phyloP scores from a whole-genome alignment of 2,888 invertebrate species.

The Syrphus vitripennis region DNA sequence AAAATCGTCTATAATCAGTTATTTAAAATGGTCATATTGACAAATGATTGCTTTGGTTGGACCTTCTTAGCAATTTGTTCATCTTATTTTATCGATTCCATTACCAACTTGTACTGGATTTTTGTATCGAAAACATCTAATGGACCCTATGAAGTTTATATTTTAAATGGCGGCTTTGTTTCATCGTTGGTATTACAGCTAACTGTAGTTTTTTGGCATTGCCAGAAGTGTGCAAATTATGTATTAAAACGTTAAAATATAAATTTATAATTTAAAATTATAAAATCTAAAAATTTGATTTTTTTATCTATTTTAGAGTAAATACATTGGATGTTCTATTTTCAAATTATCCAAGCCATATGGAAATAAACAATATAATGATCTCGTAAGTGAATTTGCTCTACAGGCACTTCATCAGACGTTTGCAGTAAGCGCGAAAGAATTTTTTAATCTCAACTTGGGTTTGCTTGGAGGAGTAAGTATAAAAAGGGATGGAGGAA shows the following conservation, averaged over 20 bases:
- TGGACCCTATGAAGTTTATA: constrained; percentile 27
- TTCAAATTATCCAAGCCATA: constrained; percentile 78
- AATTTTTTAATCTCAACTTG: constrained; percentile 79
- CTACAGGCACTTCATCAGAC: constrained; percentile 79
- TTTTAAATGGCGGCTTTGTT: constrained; percentile 68
- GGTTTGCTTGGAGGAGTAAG: constrained; percentile 78
- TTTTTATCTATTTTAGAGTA: constrained; percentile 75
- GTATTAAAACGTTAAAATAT: constrained; percentile 69
- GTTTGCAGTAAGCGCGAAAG: constrained; percentile 78
- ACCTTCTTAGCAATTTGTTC: constrained; percentile 76
- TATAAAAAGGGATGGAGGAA: too few relatives aligned
- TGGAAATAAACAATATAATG: constrained; percentile 78
- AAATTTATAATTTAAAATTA: background rate
- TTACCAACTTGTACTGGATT: constrained; percentile 78
- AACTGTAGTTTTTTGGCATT: constrained; percentile 75
- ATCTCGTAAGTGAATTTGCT: constrained; percentile 78
- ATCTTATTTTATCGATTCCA: constrained; percentile 77
- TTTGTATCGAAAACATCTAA: constrained; percentile 66
- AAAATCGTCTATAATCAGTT: constrained; percentile 76
- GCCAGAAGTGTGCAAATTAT: constrained; percentile 75
- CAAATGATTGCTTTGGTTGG: constrained; percentile 79
- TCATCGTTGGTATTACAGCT: constrained; percentile 72
- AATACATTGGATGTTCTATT: constrained; percentile 78
- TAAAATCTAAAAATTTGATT: background rate
- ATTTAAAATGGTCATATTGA: constrained; percentile 73